Evolutionary conservation across 2,888 invertebrate species (phyloP), one percentile per base, ranked within the genome.

Genomic region (Dimorphilus gyrociliatus): DNA sequence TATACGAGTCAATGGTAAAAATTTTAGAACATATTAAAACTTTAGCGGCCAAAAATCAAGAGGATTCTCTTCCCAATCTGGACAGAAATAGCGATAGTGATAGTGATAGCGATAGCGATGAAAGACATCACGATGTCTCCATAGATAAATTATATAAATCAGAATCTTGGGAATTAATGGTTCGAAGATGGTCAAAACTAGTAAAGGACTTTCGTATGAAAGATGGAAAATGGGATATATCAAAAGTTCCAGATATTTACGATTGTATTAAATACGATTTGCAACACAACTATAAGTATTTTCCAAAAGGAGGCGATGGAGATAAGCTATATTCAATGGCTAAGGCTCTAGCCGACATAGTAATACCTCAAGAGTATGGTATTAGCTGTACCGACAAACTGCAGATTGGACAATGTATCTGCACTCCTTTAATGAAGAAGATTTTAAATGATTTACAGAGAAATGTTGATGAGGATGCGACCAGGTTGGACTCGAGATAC

Each of bases 281-380:
- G 42, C 92, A 94, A 54, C 97, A 97, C 60, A 97, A 99, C 62
- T 85, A 86, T 53, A 84, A 86, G 51, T n/a, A n/a, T n/a, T 84
- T 85, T 1, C 61, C 92, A 43, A 85, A 90, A 62, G 88, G 51
- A 33, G 57, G 56, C 15, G 36, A 61, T 40, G 59, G 56, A 2
- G 49, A 57, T 27, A 58, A 60, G 34, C 46, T 65, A 29, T 97
- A 94, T 55, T 79, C 81, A 31, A 84, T 85, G 55, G 82, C 94
- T 0, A 97, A 97, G 64, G 85, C 88, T 57, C 68, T 97, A 50
- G 97, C 97, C 0, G 97, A 99, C 60, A 82, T 97, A 51, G 90
- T 99, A 1, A 92, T 99, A 61, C 97, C 97, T 1, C 94, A 92
- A 78, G 94, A 97, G 62, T 97, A 99, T 56, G 97, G 97, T 10